Conservation (phyloP, 2,888 invertebrate genomes). For the Lithophane semibrunnea region DNA sequence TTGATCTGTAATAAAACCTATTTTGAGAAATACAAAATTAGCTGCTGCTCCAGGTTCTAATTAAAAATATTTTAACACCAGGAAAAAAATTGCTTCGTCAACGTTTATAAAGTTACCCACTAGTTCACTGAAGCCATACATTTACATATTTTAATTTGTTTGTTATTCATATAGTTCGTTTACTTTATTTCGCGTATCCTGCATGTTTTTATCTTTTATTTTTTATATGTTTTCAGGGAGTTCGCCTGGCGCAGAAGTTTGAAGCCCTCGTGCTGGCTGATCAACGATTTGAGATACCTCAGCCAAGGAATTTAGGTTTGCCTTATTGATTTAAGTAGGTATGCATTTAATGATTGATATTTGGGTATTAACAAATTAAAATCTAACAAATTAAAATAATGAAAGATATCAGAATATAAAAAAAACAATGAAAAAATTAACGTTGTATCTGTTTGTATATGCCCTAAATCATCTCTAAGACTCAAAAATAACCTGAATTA, state of each 20-base stretch:
- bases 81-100: not conserved
- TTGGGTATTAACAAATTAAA: not conserved
- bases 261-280: constrained; percentile 96
- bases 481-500: not conserved
- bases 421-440: not conserved
- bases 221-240: constrained; percentile 91
- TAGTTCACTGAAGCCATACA: not conserved
- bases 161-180: constrained; percentile 5
- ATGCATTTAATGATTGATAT: not conserved
- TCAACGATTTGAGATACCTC: constrained; percentile 97
- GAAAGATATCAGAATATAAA: not conserved
- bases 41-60: not conserved
- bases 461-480: not conserved
- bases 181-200: not conserved
- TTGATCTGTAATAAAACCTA: not conserved
- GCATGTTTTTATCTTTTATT: not conserved
- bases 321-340: not conserved
- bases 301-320: constrained; percentile 94
- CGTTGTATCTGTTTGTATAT: no score
- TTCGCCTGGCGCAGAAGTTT: constrained; percentile 96
- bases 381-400: not conserved
- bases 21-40: not conserved
- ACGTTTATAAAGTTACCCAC: not conserved
- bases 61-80: not conserved
- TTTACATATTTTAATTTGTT: constrained; percentile 36